Evolutionary conservation across 2,113 vertebrate genomes (phyloP), one percentile per base, ranked within the genome.

Genomic region (Zosterops borbonicus): DNA sequence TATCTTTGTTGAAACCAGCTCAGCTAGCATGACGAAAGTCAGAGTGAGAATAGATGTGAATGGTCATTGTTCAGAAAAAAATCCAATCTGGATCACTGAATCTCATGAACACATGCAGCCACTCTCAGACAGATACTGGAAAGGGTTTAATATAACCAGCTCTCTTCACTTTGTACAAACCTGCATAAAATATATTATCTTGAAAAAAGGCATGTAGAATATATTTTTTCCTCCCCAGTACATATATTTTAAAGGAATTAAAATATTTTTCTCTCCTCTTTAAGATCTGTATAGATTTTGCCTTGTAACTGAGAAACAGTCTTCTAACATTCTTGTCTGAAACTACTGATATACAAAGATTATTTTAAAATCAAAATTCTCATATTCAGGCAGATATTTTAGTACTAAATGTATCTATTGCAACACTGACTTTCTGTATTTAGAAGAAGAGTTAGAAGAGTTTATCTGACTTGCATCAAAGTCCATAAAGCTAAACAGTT

Each of bases 1-100:
- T 98, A 98, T 98, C 98, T 98, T 96, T 98, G 98, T 97, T 98
- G 98, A 98, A 98, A 98, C 97, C 96, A 97, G 96, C 97, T 97
- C 97, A 97, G 80, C 83, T 96, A 98, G 98, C 95, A 98, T 96
- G 96, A 94, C 96, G 96, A 95, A 96, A 97, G 52, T 97, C 97
- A 97, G 96, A 97, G 97, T 96, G 82, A 90, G 87, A 97, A 97
- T 60, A 91, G 91, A 98, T 97, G 97, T 98, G 97, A 97, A 95
- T 84, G 94, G 84, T 91, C 75, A 33, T 93, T 87, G 92, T 86
- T 92, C 90, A 46, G 58, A 33, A 91, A 95, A 89, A 85, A 96
- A 95, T 83, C 71, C 76, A 92, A 19, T 65, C 39, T 60, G 68
- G 46, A 97, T 92, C 64, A 97, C 83, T 84, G 95, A 91, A 96